phyloP scores from a whole-genome alignment of 2,888 invertebrate genomes.

The Quadriops clusia region DNA sequence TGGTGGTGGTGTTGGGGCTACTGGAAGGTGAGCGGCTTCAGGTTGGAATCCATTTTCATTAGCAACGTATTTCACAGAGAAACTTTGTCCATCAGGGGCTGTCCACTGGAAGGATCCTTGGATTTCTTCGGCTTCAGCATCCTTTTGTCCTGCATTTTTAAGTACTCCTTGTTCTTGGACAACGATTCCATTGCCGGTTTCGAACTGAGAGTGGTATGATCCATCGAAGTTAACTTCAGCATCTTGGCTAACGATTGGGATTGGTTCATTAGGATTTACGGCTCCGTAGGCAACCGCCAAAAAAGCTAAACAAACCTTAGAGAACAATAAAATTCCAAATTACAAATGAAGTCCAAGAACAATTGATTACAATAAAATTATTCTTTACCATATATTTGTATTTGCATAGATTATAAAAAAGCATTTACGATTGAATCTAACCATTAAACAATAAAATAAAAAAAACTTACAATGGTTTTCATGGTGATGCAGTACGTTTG shows the following conservation, averaged over 20 bases:
- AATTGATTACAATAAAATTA: no score
- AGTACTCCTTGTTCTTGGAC: constrained; percentile 45
- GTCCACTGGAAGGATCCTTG: constrained; percentile 37
- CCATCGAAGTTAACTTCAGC: constrained; percentile 59
- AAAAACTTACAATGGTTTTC: no score
- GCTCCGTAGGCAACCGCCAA: constrained; percentile 21
- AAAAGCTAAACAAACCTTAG: no score
- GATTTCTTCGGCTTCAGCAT: constrained; percentile 2
- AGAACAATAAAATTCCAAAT: no score
- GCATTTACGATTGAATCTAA: no score
- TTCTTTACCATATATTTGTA: no score
- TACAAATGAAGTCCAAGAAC: no score
- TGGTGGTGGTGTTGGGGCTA: constrained; percentile 50
- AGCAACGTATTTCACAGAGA: constrained; percentile 47
- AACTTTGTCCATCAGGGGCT: constrained; percentile 50
- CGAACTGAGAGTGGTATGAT: constrained; percentile 47
- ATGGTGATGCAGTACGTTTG: no score
- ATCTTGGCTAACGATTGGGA: constrained; percentile 55
- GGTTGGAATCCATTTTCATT: constrained; percentile 60
- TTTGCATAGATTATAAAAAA: no score
- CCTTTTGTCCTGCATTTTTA: constrained; percentile 33
- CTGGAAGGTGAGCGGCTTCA: constrained; percentile 34
- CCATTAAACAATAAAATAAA: no score
- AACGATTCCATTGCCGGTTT: constrained; percentile 50
- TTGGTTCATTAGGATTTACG: constrained; percentile 42